A percentile compares a stretch with the other conserved stretches of the same genome.
phyloP scores from a whole-genome alignment of 1,140 invertebrate genomes.

The Plectus sambesii region DNA sequence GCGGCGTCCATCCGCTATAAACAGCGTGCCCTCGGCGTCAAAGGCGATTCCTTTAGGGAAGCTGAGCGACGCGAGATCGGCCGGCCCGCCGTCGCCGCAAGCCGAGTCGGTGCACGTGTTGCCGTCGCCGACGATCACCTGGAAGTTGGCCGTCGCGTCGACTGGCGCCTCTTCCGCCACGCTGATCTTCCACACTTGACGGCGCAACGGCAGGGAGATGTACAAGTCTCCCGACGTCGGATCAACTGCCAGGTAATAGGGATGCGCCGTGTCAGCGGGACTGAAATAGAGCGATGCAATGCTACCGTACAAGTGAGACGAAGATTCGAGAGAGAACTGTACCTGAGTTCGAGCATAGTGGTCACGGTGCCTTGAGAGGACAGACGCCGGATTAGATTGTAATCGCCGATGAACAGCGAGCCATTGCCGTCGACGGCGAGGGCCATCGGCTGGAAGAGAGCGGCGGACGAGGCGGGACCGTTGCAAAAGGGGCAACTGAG shows the following conservation, averaged over 20 bases:
- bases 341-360: no score
- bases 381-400: constrained; percentile 80
- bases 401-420: constrained; percentile 87
- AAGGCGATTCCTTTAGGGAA: constrained; percentile 72
- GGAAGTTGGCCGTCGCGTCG: constrained; percentile 19
- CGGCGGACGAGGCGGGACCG: constrained; percentile 54
- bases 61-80: constrained; percentile 77
- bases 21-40: constrained; percentile 20
- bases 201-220: constrained; percentile 21
- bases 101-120: constrained; percentile 64
- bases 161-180: constrained; percentile 8
- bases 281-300: constrained; percentile 8
- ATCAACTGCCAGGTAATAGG: constrained; percentile 26
- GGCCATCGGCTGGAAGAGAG: constrained; percentile 76
- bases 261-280: constrained; percentile 21
- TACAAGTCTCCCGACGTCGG: constrained; percentile 20
- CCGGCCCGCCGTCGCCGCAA: constrained; percentile 85
- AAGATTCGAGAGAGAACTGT: no score
- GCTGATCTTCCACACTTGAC: constrained; percentile 15
- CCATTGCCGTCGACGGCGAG: constrained; percentile 78
- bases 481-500: constrained; percentile 45
- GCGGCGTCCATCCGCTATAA: no score
- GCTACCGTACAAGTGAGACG: neutral
- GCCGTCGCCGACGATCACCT: constrained; percentile 78
- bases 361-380: constrained; percentile 62